These are phyloP conservation scores for Aphodius sticticus DNA, from an alignment of 2,888 invertebrate genomes.

Conservation along the genomic window DNA sequence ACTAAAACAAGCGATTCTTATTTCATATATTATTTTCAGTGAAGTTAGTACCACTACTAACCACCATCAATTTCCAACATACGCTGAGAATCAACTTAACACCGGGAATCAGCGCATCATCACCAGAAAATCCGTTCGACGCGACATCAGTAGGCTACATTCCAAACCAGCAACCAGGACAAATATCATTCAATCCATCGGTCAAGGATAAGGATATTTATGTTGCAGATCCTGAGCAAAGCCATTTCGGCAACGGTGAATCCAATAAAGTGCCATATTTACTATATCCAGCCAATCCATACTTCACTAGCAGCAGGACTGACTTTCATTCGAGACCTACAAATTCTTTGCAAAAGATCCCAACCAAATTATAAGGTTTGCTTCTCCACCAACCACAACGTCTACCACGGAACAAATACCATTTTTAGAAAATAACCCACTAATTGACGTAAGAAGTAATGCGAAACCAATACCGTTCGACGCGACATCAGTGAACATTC, in stretches of 20 bases:
- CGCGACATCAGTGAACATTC: neutral
- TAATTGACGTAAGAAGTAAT: slow-evolving; percentile 17
- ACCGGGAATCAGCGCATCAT: neutral
- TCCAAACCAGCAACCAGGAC: neutral
- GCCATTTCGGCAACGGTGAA: neutral
- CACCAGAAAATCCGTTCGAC: slow-evolving; percentile 35
- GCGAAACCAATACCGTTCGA: too few relatives aligned
- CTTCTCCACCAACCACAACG: neutral
- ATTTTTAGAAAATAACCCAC: slow-evolving; percentile 19
- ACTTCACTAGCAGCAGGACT: neutral
- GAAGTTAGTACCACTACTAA: slow-evolving; percentile 56
- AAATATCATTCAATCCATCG: neutral
- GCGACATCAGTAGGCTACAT: neutral
- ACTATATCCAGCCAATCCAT: slow-evolving; percentile 30
- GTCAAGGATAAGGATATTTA: neutral
- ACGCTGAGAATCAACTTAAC: slow-evolving; percentile 57
- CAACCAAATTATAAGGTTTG: slow-evolving; percentile 10
- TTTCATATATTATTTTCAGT: slow-evolving; percentile 46
- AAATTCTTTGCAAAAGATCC: neutral
- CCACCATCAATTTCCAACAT: slow-evolving; percentile 64
- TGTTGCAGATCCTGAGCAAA: neutral
- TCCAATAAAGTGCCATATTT: slow-evolving; percentile 13
- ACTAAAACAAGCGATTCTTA: too few relatives aligned
- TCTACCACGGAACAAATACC: neutral
- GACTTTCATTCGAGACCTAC: neutral